Conservation (phyloP, 2,113 vertebrate species). For the Pteronura brasiliensis region DNA sequence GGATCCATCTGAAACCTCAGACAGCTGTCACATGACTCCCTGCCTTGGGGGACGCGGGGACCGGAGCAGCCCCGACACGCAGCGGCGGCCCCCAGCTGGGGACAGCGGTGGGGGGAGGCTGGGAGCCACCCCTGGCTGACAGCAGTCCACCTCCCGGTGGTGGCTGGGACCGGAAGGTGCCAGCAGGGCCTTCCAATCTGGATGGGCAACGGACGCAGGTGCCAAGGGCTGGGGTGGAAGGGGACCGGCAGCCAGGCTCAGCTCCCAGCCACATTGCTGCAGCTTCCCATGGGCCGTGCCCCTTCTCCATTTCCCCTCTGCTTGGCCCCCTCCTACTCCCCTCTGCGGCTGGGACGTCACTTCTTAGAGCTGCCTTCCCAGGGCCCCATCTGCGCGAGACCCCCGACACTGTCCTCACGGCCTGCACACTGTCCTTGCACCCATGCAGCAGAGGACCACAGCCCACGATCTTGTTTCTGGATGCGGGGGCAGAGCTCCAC, state of each 20-base stretch:
- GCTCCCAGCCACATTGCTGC: neutral
- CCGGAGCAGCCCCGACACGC: neutral
- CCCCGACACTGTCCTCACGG: fast-evolving
- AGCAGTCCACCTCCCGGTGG: fast-evolving
- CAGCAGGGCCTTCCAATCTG: neutral
- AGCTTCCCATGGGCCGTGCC: fast-evolving
- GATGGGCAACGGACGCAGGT: neutral
- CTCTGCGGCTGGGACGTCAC: neutral
- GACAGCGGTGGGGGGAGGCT: neutral
- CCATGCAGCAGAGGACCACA: fast-evolving
- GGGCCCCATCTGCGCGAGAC: fast-evolving
- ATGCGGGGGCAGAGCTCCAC: neutral
- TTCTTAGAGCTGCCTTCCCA: neutral
- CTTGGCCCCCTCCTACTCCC: neutral
- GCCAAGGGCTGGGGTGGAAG: fast-evolving
- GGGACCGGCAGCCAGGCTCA: neutral
- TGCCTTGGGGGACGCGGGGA: conserved; percentile 52
- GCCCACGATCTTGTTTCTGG: neutral
- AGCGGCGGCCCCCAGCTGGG: fast-evolving
- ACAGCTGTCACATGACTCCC: conserved; percentile 67
- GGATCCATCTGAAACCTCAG: conserved; percentile 75
- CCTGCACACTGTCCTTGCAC: fast-evolving
- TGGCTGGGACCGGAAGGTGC: fast-evolving
- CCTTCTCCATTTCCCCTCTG: neutral
- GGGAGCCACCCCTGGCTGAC: neutral